Percentiles rank a stretch among this genome's conserved stretches.
Conservation (phyloP, 2,113 vertebrate species). For the Phaethon lepturus region DNA sequence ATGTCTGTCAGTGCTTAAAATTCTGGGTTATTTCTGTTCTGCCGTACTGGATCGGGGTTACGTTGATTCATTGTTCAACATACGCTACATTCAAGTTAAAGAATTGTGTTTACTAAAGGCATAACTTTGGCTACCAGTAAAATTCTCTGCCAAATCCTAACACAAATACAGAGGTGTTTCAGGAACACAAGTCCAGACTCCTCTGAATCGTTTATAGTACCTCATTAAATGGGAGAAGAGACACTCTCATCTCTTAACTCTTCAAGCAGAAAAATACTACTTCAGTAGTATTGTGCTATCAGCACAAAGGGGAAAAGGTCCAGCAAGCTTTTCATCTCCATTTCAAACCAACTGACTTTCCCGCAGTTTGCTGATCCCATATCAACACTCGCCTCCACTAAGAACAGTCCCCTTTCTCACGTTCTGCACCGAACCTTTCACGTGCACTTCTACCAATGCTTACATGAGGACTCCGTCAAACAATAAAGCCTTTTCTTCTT, state of each 20-base stretch:
- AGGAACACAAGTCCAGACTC: background rate
- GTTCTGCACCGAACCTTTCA: background rate
- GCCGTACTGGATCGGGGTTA: background rate
- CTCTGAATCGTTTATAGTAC: background rate
- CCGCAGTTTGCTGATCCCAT: background rate
- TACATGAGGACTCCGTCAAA: rapidly evolving
- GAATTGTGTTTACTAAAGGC: background rate
- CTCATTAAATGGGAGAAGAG: background rate
- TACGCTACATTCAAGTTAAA: background rate
- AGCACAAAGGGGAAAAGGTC: background rate
- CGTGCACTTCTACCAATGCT: rapidly evolving
- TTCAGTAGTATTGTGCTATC: no score
- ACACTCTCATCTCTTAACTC: background rate
- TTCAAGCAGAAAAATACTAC: background rate
- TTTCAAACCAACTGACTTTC: rapidly evolving
- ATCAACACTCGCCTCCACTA: background rate
- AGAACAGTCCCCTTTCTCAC: background rate
- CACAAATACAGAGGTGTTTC: background rate
- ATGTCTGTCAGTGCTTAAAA: background rate
- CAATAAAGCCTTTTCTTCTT: background rate
- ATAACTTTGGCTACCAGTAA: background rate
- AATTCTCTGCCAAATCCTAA: background rate
- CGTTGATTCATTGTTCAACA: rapidly evolving
- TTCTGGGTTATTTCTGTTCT: background rate
- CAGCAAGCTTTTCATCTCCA: rapidly evolving